These are phyloP conservation scores for Eubasilissa regina DNA, from an alignment of 1,140 invertebrate genomes.

Conservation along the genomic window DNA sequence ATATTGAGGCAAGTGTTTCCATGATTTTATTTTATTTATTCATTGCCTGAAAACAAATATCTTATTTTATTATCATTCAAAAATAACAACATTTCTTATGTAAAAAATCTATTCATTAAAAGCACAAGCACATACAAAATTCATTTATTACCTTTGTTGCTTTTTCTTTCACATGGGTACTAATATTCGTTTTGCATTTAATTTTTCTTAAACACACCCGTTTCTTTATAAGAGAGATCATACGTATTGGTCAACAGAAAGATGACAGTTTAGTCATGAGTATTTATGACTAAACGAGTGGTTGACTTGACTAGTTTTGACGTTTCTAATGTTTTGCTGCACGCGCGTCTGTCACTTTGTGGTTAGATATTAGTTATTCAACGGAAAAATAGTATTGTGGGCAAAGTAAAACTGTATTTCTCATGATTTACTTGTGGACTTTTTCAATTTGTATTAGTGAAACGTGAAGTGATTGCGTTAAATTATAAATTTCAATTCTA, in stretches of 20 bases:
- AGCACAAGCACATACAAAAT: too few relatives aligned
- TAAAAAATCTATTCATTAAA: too few relatives aligned
- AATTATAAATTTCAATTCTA: not conserved
- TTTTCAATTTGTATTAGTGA: constrained; percentile 10
- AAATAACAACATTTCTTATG: too few relatives aligned
- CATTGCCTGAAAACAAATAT: constrained; percentile 31
- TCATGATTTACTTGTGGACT: constrained; percentile 2
- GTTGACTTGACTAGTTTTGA: constrained; percentile 29
- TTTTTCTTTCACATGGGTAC: too few relatives aligned
- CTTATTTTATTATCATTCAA: not conserved
- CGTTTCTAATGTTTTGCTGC: not conserved
- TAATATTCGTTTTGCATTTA: too few relatives aligned
- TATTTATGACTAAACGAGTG: not conserved
- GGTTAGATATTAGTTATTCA: not conserved
- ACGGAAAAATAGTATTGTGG: not conserved
- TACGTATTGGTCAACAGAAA: not conserved
- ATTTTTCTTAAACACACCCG: too few relatives aligned
- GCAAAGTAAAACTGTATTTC: not conserved
- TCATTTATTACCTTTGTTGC: too few relatives aligned
- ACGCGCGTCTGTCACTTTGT: constrained; percentile 3
- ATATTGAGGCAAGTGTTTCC: not conserved
- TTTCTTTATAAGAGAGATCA: too few relatives aligned
- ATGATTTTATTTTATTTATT: constrained; percentile 35
- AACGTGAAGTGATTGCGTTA: not conserved
- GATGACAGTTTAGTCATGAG: not conserved